Conservation (phyloP, 64 coral and sea anemone species). For the Stichodactyla helianthus region DNA sequence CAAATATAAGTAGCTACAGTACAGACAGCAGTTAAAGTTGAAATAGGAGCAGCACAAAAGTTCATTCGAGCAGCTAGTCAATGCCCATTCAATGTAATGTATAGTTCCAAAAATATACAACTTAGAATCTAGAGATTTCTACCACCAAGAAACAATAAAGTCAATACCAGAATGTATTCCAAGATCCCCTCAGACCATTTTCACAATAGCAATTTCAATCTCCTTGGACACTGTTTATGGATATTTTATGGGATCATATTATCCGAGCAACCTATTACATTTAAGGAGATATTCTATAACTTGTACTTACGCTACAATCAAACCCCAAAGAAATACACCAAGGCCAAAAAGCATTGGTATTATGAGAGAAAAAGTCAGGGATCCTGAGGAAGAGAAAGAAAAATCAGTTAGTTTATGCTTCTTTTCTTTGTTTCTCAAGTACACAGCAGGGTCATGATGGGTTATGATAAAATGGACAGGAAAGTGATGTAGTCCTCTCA, state of each 20-base stretch:
- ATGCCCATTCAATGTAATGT: no score
- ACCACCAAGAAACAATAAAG: no score
- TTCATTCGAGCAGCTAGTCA: no score
- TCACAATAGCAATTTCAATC: not conserved
- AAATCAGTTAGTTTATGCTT: not conserved
- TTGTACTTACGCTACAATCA: conserved; percentile 66
- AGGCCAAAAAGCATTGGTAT: conserved; percentile 72
- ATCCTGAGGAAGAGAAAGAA: conserved; percentile 46
- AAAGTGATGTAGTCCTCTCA: no score
- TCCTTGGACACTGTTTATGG: not conserved
- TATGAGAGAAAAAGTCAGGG: conserved; percentile 63
- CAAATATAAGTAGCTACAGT: no score
- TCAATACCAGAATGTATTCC: no score
- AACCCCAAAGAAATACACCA: conserved; percentile 74
- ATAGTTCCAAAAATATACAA: not conserved
- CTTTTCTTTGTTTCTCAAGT: no score
- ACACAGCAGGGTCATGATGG: no score
- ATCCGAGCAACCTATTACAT: not conserved
- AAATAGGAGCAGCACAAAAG: no score
- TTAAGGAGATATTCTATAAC: not conserved
- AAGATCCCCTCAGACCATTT: no score
- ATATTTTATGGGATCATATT: not conserved
- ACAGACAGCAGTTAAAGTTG: no score
- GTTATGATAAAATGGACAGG: no score
- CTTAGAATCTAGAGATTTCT: not conserved